Evolutionary conservation across 2,888 invertebrate genomes (phyloP), one percentile per base, ranked within the genome.

Genomic region (Capitulum mitella): DNA sequence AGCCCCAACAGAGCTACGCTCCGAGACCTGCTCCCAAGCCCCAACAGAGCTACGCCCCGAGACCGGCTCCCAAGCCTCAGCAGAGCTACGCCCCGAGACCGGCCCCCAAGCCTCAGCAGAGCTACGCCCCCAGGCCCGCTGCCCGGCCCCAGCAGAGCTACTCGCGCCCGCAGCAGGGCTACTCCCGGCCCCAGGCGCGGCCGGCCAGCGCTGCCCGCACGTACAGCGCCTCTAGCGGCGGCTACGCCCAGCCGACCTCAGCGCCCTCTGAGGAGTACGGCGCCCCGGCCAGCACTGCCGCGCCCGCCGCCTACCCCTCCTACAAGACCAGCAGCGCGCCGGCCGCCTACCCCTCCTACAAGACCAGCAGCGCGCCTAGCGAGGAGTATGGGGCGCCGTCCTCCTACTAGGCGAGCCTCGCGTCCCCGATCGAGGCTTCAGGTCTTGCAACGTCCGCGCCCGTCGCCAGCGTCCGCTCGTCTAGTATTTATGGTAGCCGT

Each of bases 211-310:
- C 58, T 29, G n/a, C 58, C n/a, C 58, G 58, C 29, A 29, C n/a
- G n/a, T 58, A 58, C 58, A 58, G 58, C 58, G 58, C 58, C 58
- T 29, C 58, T 58, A 58, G 58, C 58, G 58, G 58, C n/a, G 29
- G 58, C n/a, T 58, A 58, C 29, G 26, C 58, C n/a, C n/a, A 58
- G 58, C 12, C 29, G 58, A 58, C 58, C 10, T 12, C 58, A 10
- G n/a, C 29, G 58, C 58, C 58, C 58, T 58, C 58, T 29, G 58
- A n/a, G n/a, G 58, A 58, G 58, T 58, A 58, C 58, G 58, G 58
- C n/a, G 58, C 58, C 3, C 58, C 58, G n/a, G n/a, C 58, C n/a
- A n/a, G n/a, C n/a, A 12, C 58, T 14, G 10, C 58, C 3, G 54
- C 54, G 54, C 26, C n/a, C 6, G n/a, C 54, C 22, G 54, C 54